Evolutionary conservation across 2,888 invertebrate genomes (phyloP), one percentile per base, ranked within the genome.

Genomic region (Euzophera pinguis): DNA sequence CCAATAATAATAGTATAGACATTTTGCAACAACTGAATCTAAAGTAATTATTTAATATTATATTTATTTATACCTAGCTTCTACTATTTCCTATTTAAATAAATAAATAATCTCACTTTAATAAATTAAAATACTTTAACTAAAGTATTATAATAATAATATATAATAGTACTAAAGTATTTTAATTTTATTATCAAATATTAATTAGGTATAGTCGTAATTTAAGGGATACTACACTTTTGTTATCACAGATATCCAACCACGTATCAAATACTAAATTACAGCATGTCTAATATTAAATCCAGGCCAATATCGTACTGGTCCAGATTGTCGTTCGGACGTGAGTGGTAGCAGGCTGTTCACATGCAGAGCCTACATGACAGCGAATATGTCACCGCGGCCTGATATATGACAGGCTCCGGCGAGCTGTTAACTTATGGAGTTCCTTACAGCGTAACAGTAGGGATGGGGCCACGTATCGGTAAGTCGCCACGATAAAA

Each of bases 371-470:
- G 69, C 75, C 67, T 74, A 77, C 79, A 81, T 75, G 84, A 81
- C 77, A 66, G 72, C 67, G 72, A 78, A 82, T 84, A 81, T 81
- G 83, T 84, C 85, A 79, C 71, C 71, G 65, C 68, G 69, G 73
- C 63, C 22, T 88, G 84, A 87, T 84, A 78, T 84, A 86, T 85
- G 86, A 85, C 81, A 73, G 76, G 79, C 77, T 78, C 73, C 70
- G 65, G 67, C 73, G 74, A 78, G 78, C 81, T 82, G 84, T 81
- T 87, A 84, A 85, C 84, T 85, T 85, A 87, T 84, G 81, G 80
- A 85, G 83, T 81, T 75, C 78, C 77, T 79, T 77, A 69, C 68
- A 45, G 55, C 53, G 45, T 39, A 39, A 48, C 37, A 16, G 42
- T 73, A 79, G 82, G 58, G 79, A 64, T 63, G 84, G 52, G 29